Evolutionary conservation across 92 coral and sea anemone species (phyloP), one percentile per base, ranked within the genome.

Genomic region (Virgularia gustaviana): DNA sequence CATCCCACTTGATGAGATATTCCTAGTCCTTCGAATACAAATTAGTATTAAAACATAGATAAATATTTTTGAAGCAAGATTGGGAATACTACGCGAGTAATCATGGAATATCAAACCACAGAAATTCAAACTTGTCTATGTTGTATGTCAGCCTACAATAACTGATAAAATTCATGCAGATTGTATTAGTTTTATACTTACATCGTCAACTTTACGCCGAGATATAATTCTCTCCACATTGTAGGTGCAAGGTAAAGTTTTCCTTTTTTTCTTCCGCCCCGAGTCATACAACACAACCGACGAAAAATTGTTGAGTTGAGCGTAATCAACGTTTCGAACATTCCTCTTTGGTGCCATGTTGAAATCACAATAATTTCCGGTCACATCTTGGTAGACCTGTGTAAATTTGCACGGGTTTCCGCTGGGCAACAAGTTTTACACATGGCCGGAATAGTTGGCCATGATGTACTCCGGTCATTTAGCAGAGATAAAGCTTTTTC

Each of bases 211-310:
- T 49, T 37, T 64, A 34, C 71, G 71, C 49, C 75, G 52, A 30
- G 60, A 68, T 11, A 68, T 68, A 6, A 68, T 55, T 27, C 75
- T 68, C 75, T 68, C 63, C 6, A 68, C 75, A 43, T 41, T 47
- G 13, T 45, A 68, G 47, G 19, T 11, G 22, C 22, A 10, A 11
- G 58, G 58, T 9, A 51, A 23, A 51, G 58, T 51, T 19, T 51
- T 22, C 25, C 15, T 51, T 51, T 6, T 10, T 51, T 23, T 12
- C 19, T 51, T 51, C 6, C 12, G 58, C 25, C 12, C 25, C 58
- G 58, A 6, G 22, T 51, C 19, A 23, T 51, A 51, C 19, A 51
- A 51, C 9, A 51, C 58, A 51, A 51, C 58, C 9, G 58, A 51
- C 15, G 58, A 51, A 22, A 51, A 51, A 51, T 51, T 51, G 58